phyloP scores from a whole-genome alignment of 2,888 invertebrate genomes.

The Parnassius smintheus region DNA sequence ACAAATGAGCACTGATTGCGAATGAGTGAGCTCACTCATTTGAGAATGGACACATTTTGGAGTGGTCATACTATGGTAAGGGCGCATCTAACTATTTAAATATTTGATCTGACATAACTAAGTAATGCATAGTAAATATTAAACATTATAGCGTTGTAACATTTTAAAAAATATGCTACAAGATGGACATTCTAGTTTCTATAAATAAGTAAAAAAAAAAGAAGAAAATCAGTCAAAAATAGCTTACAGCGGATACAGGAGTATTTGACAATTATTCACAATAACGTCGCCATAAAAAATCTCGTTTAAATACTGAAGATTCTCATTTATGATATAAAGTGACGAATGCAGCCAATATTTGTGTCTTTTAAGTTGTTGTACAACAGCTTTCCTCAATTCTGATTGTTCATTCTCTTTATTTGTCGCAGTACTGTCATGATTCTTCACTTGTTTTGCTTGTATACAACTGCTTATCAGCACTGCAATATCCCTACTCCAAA shows the following conservation, averaged over 20 bases:
- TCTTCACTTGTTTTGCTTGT: slow-evolving; percentile 25
- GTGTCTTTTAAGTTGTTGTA: slow-evolving; percentile 75
- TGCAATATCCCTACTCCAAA: slow-evolving; percentile 63
- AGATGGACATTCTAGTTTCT: no score
- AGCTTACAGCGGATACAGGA: slow-evolving; percentile 86
- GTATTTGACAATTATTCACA: slow-evolving; percentile 80
- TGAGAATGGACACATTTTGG: no score
- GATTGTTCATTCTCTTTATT: slow-evolving; percentile 19
- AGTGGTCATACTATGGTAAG: no score
- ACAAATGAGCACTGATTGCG: no score
- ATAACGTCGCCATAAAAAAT: slow-evolving; percentile 79
- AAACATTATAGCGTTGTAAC: no score
- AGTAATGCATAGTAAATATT: no score
- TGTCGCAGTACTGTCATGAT: slow-evolving; percentile 14
- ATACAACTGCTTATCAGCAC: slow-evolving; percentile 56
- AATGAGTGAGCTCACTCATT: no score
- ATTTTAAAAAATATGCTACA: no score
- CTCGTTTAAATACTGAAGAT: slow-evolving; percentile 77
- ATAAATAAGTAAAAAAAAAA: no score
- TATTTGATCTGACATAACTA: no score
- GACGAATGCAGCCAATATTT: slow-evolving; percentile 84
- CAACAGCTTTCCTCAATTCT: slow-evolving; percentile 34
- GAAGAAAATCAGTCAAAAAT: slow-evolving; percentile 1
- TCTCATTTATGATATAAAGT: slow-evolving; percentile 79
- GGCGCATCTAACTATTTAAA: no score